A percentile compares a stretch with the other conserved stretches of the same genome.
phyloP scores from a whole-genome alignment of 2,797 vertebrate genomes.

The Orientallactaga sibirica region DNA sequence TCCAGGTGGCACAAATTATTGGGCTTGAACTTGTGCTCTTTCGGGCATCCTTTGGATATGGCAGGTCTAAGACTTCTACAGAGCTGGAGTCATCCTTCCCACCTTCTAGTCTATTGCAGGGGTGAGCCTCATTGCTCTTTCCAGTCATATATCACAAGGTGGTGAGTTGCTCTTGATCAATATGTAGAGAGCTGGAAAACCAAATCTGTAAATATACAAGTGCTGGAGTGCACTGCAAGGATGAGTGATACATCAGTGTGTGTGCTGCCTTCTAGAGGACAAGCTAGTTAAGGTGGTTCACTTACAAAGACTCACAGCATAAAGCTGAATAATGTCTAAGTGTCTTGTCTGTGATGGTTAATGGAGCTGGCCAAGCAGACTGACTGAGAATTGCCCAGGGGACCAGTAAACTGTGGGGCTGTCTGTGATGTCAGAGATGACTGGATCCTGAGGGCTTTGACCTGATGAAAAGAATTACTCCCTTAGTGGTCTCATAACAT shows the following conservation, averaged over 20 bases:
- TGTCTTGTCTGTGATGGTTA: not conserved
- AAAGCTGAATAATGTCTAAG: not conserved
- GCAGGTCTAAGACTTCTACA: not conserved
- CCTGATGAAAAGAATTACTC: not conserved
- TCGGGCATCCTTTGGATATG: not conserved
- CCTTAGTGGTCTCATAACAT: not conserved
- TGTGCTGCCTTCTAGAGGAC: not conserved
- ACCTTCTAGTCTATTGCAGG: not conserved
- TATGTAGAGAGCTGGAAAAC: not conserved
- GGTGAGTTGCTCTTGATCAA: constrained; percentile 2
- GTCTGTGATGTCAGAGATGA: not conserved
- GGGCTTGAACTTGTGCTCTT: not conserved
- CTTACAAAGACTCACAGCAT: not conserved
- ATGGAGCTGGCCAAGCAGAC: not conserved
- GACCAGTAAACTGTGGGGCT: not conserved
- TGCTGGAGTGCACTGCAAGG: fast-evolving
- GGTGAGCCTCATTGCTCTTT: not conserved
- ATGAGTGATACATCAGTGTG: not conserved
- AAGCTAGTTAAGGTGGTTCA: not conserved
- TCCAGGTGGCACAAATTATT: not conserved
- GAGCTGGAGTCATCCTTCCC: not conserved
- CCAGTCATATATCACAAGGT: not conserved
- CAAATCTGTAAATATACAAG: not conserved
- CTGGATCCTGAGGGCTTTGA: not conserved
- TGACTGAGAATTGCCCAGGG: not conserved